These are phyloP conservation scores for Montipora efflorescens DNA, from an alignment of 64 coral and sea anemone genomes.

Conservation along the genomic window DNA sequence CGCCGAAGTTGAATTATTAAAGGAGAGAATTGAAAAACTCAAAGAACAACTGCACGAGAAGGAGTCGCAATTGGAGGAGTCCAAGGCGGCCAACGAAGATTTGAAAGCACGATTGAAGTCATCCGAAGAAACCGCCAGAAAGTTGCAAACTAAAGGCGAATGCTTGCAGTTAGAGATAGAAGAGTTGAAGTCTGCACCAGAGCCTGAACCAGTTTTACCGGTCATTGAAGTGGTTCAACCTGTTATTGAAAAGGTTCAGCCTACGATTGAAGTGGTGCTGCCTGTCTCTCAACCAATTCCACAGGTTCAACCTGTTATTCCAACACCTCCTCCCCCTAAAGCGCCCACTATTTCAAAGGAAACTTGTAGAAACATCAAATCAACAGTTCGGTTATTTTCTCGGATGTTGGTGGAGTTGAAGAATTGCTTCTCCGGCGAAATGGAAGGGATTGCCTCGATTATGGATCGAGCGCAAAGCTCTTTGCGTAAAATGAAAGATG, in stretches of 20 bases:
- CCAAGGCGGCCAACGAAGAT: slow-evolving; percentile 33
- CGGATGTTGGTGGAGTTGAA: slow-evolving; percentile 61
- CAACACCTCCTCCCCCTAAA: not conserved
- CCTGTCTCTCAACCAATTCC: not conserved
- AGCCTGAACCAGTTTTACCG: not conserved
- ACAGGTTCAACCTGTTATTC: not conserved
- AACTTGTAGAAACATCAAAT: slow-evolving; percentile 49
- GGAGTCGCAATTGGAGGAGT: slow-evolving; percentile 64
- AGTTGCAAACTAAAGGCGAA: slow-evolving; percentile 70
- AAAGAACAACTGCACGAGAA: slow-evolving; percentile 57
- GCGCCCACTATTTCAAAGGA: slow-evolving; percentile 51
- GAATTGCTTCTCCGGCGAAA: slow-evolving; percentile 65
- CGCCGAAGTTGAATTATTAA: not conserved
- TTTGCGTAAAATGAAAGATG: slow-evolving; percentile 51
- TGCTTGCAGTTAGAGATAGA: slow-evolving; percentile 65
- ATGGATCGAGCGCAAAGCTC: slow-evolving; percentile 61
- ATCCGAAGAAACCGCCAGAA: slow-evolving; percentile 58
- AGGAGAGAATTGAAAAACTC: slow-evolving; percentile 47
- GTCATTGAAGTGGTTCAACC: not conserved
- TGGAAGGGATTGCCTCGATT: slow-evolving; percentile 47
- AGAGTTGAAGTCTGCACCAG: slow-evolving; percentile 3
- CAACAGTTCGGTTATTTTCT: slow-evolving; percentile 38
- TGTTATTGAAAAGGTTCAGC: not conserved
- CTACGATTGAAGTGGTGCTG: not conserved
- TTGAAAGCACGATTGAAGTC: slow-evolving; percentile 63